Evolutionary conservation across 2,888 invertebrate species (phyloP).

Genomic region (Apocheima hispidaria): DNA sequence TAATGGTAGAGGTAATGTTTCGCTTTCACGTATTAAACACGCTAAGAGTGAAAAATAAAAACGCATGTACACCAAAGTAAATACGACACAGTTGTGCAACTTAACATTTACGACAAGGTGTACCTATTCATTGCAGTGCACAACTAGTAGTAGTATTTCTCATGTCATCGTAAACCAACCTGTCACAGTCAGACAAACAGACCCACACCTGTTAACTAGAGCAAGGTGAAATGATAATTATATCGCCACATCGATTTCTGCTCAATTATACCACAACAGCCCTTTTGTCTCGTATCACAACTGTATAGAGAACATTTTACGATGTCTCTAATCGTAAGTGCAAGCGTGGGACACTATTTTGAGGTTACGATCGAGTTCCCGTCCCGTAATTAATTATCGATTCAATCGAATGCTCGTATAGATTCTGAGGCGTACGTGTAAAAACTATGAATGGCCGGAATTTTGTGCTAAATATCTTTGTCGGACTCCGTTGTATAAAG

Average conservation of each 20-base stretch:
- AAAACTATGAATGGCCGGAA: constrained; percentile 60
- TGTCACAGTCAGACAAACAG: constrained; percentile 45
- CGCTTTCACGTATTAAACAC: not conserved
- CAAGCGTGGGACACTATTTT: constrained; percentile 74
- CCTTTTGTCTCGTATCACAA: constrained; percentile 44
- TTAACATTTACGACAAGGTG: constrained; percentile 12
- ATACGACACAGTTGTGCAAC: constrained; percentile 18
- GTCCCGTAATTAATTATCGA: constrained; percentile 69
- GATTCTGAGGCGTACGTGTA: constrained; percentile 62
- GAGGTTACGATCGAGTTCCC: constrained; percentile 73
- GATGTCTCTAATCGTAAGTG: constrained; percentile 20
- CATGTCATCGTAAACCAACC: constrained; percentile 41
- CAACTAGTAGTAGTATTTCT: constrained; percentile 25
- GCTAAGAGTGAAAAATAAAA: not conserved
- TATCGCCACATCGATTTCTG: constrained; percentile 60
- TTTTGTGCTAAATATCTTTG: constrained; percentile 53
- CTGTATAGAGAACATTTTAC: constrained; percentile 50
- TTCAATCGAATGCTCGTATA: constrained; percentile 61
- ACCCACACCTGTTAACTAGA: constrained; percentile 64
- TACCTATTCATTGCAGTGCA: constrained; percentile 20
- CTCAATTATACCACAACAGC: constrained; percentile 39
- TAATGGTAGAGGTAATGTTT: not conserved
- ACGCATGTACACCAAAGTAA: not conserved
- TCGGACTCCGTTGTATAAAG: constrained; percentile 34
- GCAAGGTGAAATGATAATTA: constrained; percentile 78